Evolutionary conservation across 2,113 vertebrate species (phyloP).

Genomic region (Myotis brandtii): DNA sequence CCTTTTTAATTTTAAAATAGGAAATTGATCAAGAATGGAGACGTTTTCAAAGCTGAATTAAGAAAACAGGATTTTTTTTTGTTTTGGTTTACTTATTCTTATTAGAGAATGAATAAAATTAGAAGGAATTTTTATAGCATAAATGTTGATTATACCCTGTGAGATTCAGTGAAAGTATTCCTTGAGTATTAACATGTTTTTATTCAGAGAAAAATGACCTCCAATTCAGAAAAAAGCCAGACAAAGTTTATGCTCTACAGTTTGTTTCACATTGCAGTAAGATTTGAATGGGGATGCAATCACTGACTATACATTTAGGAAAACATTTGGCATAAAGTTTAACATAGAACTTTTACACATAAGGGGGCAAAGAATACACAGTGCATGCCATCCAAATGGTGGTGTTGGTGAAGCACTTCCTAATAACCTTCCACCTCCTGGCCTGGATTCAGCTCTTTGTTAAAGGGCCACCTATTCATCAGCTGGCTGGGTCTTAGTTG

Average conservation of each 20-base stretch:
- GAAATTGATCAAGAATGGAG: neutral
- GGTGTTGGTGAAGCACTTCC: neutral
- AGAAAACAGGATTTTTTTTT: neutral
- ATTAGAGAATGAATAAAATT: neutral
- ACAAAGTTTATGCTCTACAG: neutral
- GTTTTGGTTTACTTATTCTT: neutral
- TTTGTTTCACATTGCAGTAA: neutral
- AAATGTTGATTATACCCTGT: neutral
- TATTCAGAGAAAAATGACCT: neutral
- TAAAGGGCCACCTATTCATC: neutral
- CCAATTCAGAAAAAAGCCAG: neutral
- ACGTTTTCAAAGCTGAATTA: neutral
- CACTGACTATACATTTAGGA: neutral
- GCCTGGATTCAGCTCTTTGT: neutral
- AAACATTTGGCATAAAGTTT: neutral
- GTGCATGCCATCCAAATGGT: neutral
- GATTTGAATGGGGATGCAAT: neutral
- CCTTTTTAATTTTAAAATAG: neutral
- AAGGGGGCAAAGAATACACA: neutral
- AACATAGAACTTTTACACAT: neutral
- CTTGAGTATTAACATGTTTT: neutral
- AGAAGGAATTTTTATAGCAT: neutral
- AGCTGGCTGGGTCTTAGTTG: neutral
- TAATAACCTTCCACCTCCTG: neutral
- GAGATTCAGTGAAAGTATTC: neutral